Percentiles rank a stretch among this genome's conserved stretches.
Evolutionary conservation across 2,113 vertebrate species (phyloP).

Genomic region (Podocnemis expansa): DNA sequence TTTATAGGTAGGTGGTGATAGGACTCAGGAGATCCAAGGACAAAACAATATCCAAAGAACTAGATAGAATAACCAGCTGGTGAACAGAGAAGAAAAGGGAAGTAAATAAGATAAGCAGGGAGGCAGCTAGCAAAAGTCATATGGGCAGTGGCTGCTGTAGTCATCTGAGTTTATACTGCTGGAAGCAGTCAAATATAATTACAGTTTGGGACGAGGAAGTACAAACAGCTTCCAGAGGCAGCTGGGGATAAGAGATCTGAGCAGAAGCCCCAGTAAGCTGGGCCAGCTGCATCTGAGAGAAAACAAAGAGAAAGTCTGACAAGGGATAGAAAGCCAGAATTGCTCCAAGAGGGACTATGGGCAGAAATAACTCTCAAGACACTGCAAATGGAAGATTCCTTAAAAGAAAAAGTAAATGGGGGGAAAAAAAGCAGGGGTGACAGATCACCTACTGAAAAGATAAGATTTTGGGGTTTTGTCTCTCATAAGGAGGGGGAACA

Average conservation of each 20-base stretch:
- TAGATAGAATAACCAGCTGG: background rate
- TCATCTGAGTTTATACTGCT: background rate
- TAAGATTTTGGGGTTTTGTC: background rate
- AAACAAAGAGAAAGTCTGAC: background rate
- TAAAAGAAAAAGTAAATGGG: background rate
- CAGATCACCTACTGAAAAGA: background rate
- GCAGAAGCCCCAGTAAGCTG: background rate
- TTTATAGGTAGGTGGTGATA: background rate
- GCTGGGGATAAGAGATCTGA: background rate
- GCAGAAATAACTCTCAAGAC: background rate
- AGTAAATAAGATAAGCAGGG: background rate
- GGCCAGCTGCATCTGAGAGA: background rate
- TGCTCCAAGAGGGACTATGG: background rate
- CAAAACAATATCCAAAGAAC: background rate
- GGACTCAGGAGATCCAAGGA: background rate
- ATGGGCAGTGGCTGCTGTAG: background rate
- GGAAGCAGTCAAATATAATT: slow-evolving; percentile 22
- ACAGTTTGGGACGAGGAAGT: background rate
- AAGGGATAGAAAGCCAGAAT: background rate
- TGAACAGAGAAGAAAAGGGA: background rate
- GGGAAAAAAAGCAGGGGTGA: too few relatives aligned
- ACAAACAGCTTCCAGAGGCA: background rate
- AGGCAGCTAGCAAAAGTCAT: background rate
- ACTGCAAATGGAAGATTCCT: background rate
- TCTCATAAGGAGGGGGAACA: background rate